Percentiles rank a stretch among this genome's conserved stretches.
Conservation (phyloP, 1,140 invertebrate genomes). For the Drosophila nigromelanica region DNA sequence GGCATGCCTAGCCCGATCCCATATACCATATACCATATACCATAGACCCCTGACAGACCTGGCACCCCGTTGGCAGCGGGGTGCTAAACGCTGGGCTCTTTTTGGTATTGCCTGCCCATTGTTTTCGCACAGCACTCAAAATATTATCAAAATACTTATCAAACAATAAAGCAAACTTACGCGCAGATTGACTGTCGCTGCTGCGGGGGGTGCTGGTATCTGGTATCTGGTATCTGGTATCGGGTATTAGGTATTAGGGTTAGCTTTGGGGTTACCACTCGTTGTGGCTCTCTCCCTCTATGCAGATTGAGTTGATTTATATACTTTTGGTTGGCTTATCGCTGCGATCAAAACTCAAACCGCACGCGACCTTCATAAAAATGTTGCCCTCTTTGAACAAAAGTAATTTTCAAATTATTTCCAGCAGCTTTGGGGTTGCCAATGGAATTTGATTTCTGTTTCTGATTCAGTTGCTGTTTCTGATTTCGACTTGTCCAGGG, state of each 20-base stretch:
- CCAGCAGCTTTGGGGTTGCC: slow-evolving; percentile 58
- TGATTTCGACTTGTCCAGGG: slow-evolving; percentile 41
- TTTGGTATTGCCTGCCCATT: slow-evolving; percentile 21
- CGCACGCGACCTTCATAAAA: slow-evolving; percentile 83
- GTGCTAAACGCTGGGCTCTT: slow-evolving; percentile 56
- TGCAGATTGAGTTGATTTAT: slow-evolving; percentile 63
- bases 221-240: slow-evolving; percentile 15
- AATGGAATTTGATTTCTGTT: slow-evolving; percentile 46
- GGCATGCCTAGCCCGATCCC: not conserved
- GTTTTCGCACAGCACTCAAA: slow-evolving; percentile 48
- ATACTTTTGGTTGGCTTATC: slow-evolving; percentile 41
- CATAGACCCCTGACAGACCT: not conserved
- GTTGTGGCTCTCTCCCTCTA: slow-evolving; percentile 5
- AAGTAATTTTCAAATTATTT: slow-evolving; percentile 79
- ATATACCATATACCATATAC: not conserved
- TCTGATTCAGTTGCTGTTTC: slow-evolving; percentile 27
- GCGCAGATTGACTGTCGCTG: slow-evolving; percentile 19
- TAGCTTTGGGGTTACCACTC: slow-evolving; percentile 41
- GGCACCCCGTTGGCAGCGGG: slow-evolving; percentile 34
- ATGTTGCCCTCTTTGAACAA: slow-evolving; percentile 42
- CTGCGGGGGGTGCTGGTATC: not conserved
- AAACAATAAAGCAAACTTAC: slow-evolving; percentile 70
- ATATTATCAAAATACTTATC: slow-evolving; percentile 81
- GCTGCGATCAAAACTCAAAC: slow-evolving; percentile 55
- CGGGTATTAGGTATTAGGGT: slow-evolving; percentile 25